Conservation (phyloP, 2,888 invertebrate genomes). For the Cybosia mesomella region DNA sequence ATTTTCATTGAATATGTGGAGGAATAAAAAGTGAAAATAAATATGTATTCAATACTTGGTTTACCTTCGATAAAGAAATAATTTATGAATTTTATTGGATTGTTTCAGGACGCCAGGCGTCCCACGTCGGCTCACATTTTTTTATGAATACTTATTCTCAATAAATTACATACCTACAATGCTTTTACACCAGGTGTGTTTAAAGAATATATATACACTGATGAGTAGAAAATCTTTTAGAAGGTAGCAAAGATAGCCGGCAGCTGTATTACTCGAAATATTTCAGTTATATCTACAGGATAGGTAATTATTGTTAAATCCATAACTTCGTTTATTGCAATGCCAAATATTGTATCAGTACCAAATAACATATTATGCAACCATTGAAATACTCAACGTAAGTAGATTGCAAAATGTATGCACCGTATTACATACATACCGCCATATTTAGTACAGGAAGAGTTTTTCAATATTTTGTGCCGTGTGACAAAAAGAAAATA, state of each 20-base stretch:
- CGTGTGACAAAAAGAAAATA: constrained; percentile 5
- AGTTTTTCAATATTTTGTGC: constrained; percentile 13
- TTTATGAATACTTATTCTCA: no score
- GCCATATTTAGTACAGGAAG: constrained; percentile 3
- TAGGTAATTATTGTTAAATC: not conserved
- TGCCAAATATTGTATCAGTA: not conserved
- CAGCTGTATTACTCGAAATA: not conserved
- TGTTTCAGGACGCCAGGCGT: no score
- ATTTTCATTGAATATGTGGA: no score
- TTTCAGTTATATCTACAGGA: not conserved
- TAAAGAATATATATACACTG: no score
- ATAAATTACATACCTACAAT: no score
- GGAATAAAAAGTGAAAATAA: no score
- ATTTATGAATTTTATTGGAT: no score
- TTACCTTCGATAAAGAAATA: no score
- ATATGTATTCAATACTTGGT: no score
- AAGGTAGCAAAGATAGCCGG: not conserved
- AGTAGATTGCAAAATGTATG: not conserved
- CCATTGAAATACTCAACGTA: not conserved
- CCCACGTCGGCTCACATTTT: no score
- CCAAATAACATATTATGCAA: not conserved
- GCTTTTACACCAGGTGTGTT: no score
- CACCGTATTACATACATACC: no score
- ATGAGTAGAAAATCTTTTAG: not conserved
- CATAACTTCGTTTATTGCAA: not conserved